Base-by-base conservation (phyloP, 2,797 vertebrate genomes). In the Salmo trutta region DNA sequence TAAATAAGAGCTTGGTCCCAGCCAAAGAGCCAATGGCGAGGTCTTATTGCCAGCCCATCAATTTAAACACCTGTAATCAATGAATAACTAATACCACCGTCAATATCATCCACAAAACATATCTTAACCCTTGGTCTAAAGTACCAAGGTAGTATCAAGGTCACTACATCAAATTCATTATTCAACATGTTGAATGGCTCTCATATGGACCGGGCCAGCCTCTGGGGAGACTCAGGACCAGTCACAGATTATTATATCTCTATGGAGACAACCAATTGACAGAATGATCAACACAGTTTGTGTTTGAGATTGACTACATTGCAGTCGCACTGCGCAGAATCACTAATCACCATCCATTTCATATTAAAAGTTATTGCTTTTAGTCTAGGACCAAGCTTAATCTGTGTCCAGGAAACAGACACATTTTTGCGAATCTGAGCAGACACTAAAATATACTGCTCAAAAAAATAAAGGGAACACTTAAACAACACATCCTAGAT, bases 141-240 rank as follows among this genome's bases (percentile, higher is more conserved):
- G 0, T 51, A 75, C 19, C 56, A 59, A 59, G 56, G 56, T 59
- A 59, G 1, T 59, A 59, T 7, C 64, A 75, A 71, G 14, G 75
- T 87, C 79, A 59, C 70, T 72, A 74, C 3, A 74, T 56, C 52
- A n/a, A 52, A 73, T 73, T 73, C 5, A 73, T 52, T 64, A 80
- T 71, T 78, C 77, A 71, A 82, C 64, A 66, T 15, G 14, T 31
- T 52, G 69, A 59, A 67, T 51, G 73, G 72, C 56, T 47, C 31
- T 62, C 33, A 27, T 59, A 33, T 17, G 29, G 33, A 36, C 7
- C 66, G 67, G 24, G 51, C 78, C 47, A 31, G 71, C 29, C 65
- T 33, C 3, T 0, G 52, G 75, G 27, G 82, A 70, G 62, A 76
- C 3, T 29, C 10, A 3, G 59, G 59, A 21, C 24, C 7, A 21